phyloP scores from a whole-genome alignment of 2,888 invertebrate species.

The Ashinkailepas kermadecensis region DNA sequence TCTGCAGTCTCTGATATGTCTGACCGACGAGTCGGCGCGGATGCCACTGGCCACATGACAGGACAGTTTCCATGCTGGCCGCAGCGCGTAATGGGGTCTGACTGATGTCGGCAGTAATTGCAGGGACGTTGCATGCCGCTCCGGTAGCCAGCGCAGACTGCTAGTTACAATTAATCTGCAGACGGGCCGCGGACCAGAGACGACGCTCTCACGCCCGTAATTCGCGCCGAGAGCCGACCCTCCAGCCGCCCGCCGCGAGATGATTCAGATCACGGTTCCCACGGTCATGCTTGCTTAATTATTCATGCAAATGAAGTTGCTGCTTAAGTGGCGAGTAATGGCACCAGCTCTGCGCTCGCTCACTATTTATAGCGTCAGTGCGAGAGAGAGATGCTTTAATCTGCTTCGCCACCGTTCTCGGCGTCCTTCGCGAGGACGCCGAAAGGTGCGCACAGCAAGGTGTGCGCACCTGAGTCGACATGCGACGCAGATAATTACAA shows the following conservation, averaged over 20 bases:
- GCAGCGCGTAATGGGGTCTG: not conserved
- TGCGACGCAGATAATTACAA: too few relatives aligned
- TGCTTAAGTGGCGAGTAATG: slow-evolving; percentile 4
- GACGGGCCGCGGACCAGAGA: not conserved
- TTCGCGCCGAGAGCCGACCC: not conserved
- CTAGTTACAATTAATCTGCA: not conserved
- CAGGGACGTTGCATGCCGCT: not conserved
- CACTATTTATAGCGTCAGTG: not conserved
- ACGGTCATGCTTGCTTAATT: slow-evolving; percentile 16
- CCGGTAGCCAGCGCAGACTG: not conserved
- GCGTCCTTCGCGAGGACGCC: too few relatives aligned
- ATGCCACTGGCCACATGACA: not conserved
- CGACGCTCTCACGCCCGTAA: not conserved
- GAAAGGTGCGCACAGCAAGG: too few relatives aligned
- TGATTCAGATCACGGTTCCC: not conserved
- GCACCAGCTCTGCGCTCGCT: not conserved
- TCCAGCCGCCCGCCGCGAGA: not conserved
- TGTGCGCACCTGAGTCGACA: too few relatives aligned
- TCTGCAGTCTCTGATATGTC: too few relatives aligned
- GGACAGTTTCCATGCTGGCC: not conserved
- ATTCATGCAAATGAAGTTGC: slow-evolving; percentile 11
- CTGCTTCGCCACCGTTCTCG: not conserved
- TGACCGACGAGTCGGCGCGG: too few relatives aligned
- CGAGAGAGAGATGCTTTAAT: not conserved
- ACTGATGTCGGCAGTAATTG: not conserved